Evolutionary conservation across 2,797 vertebrate species (phyloP).

Genomic region (Sebastiscus tertius): DNA sequence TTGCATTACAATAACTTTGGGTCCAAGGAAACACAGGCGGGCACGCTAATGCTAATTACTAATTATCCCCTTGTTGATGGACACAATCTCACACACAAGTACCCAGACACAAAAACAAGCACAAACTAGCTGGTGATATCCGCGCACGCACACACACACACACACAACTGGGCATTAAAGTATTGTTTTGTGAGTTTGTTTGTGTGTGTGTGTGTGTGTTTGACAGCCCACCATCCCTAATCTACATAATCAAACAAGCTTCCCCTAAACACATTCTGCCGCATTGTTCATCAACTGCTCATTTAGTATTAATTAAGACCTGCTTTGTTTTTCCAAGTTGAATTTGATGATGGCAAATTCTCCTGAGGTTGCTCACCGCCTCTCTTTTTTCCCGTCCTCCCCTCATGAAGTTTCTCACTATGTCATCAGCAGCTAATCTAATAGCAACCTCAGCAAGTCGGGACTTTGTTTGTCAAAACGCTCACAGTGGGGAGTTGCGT

Average conservation of each 20-base stretch:
- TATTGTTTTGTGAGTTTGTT: constrained; percentile 23
- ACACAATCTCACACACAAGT: neutral
- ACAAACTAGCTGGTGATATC: neutral
- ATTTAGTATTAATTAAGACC: constrained; percentile 56
- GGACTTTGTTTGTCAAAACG: constrained; percentile 6
- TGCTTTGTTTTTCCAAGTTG: constrained; percentile 39
- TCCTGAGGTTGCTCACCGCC: constrained; percentile 5
- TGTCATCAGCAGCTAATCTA: constrained; percentile 34
- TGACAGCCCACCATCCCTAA: constrained; percentile 15
- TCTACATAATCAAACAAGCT: constrained; percentile 53
- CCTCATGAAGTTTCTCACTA: constrained; percentile 12
- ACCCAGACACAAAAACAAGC: neutral
- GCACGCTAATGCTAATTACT: constrained; percentile 5
- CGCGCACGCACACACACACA: neutral
- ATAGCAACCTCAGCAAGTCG: constrained; percentile 29
- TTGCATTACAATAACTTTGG: neutral
- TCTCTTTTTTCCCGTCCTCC: neutral
- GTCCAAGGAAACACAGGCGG: constrained; percentile 10
- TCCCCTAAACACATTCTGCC: constrained; percentile 23
- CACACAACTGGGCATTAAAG: constrained; percentile 2
- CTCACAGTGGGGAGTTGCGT: neutral
- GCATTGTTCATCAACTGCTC: constrained; percentile 55
- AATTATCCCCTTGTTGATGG: constrained; percentile 39
- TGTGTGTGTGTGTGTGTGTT: constrained; percentile 18
- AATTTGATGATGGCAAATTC: constrained; percentile 23